These are phyloP conservation scores for Automeris io DNA, from an alignment of 2,888 invertebrate species.

Conservation along the genomic window DNA sequence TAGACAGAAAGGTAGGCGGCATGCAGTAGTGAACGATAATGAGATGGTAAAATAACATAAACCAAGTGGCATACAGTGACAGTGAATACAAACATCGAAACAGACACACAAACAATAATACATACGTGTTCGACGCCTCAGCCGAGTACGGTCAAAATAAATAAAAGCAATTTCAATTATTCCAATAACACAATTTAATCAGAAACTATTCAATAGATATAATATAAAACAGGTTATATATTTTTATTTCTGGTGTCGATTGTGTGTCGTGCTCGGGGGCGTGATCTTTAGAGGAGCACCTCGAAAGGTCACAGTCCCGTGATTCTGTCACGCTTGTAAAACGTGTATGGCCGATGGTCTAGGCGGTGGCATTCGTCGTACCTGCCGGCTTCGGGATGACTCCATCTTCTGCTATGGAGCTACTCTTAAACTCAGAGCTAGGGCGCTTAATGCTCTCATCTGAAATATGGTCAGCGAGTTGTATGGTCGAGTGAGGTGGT, in stretches of 20 bases:
- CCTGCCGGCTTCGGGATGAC: constrained; percentile 64
- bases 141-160: constrained; percentile 75
- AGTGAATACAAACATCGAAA: constrained; percentile 73
- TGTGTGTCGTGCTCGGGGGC: constrained; percentile 68
- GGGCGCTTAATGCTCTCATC: constrained; percentile 89
- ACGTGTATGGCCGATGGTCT: constrained; percentile 63
- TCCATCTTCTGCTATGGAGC: constrained; percentile 67
- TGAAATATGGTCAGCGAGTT: constrained; percentile 73
- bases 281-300: constrained; percentile 45
- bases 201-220: constrained; percentile 70
- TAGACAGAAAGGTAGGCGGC: constrained; percentile 44
- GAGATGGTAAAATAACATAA: constrained; percentile 48
- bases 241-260: constrained; percentile 60
- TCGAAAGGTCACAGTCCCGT: constrained; percentile 62
- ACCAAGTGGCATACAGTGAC: constrained; percentile 65
- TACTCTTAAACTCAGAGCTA: constrained; percentile 90
- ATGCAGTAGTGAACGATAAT: constrained; percentile 65
- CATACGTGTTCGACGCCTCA: constrained; percentile 76
- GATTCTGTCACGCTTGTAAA: constrained; percentile 61
- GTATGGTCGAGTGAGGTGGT: constrained; percentile 61
- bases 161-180: constrained; percentile 76
- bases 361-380: constrained; percentile 67
- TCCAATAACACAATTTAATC: constrained; percentile 77
- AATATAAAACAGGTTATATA: constrained; percentile 74
- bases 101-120: constrained; percentile 74